Evolutionary conservation across 2,888 invertebrate species (phyloP).

Genomic region (Mylabris sibirica): DNA sequence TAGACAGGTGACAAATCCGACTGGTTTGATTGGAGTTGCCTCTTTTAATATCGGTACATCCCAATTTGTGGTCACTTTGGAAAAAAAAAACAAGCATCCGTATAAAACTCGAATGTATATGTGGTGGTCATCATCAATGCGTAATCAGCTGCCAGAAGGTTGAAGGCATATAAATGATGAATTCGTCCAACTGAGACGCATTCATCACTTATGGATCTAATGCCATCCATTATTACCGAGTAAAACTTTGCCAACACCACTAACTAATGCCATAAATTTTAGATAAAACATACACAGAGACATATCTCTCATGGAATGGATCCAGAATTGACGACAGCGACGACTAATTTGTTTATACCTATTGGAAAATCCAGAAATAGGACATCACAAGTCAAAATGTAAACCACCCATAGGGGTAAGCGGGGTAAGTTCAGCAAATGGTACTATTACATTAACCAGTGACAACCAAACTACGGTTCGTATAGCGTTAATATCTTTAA

Average conservation of each 20-base stretch:
- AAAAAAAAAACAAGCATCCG: slow-evolving; percentile 25
- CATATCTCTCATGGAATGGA: slow-evolving; percentile 27
- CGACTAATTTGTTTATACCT: slow-evolving; percentile 29
- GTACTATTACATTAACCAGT: too few relatives aligned
- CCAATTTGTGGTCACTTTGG: slow-evolving; percentile 55
- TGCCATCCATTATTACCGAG: slow-evolving; percentile 43
- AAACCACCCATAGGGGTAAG: too few relatives aligned
- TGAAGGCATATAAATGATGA: slow-evolving; percentile 52
- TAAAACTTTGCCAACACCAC: slow-evolving; percentile 40
- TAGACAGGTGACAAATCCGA: slow-evolving; percentile 60
- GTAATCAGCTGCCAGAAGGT: slow-evolving; percentile 39
- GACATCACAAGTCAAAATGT: neutral
- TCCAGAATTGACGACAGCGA: slow-evolving; percentile 20
- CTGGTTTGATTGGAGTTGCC: slow-evolving; percentile 54
- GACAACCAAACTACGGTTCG: too few relatives aligned
- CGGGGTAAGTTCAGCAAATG: too few relatives aligned
- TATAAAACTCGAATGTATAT: neutral
- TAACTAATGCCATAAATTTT: slow-evolving; percentile 39
- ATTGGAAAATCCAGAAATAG: neutral
- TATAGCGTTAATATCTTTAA: too few relatives aligned
- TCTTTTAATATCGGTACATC: slow-evolving; percentile 51
- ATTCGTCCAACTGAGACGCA: slow-evolving; percentile 53
- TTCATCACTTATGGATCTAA: slow-evolving; percentile 54
- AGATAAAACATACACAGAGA: slow-evolving; percentile 34
- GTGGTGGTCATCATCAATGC: slow-evolving; percentile 45